Evolutionary conservation across 2,797 vertebrate species (phyloP).

Genomic region (Leucoraja ocellata): DNA sequence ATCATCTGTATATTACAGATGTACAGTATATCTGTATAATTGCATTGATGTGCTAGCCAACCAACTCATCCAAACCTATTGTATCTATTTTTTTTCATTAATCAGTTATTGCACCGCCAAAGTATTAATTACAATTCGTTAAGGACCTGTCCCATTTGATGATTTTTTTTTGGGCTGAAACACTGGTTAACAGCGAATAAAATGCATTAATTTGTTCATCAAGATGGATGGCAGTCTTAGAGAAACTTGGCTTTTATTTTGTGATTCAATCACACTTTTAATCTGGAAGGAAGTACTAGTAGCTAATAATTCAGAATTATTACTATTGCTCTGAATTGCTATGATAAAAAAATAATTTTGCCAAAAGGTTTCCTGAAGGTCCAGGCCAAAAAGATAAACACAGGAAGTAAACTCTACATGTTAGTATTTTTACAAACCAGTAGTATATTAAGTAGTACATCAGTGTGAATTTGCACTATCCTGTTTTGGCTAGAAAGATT

Average conservation of each 20-base stretch:
- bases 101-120: not conserved
- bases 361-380: not conserved
- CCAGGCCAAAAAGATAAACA: not conserved
- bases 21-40: not conserved
- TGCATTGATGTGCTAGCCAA: not conserved
- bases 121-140: too few relatives aligned
- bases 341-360: conserved; percentile 1
- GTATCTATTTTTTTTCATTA: not conserved
- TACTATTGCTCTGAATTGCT: not conserved
- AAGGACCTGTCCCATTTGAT: too few relatives aligned
- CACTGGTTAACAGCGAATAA: not conserved
- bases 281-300: not conserved
- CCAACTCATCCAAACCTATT: not conserved
- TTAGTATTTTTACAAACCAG: not conserved
- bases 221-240: not conserved
- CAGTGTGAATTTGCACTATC: not conserved
- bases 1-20: not conserved
- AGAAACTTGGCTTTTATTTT: not conserved
- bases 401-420: not conserved
- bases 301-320: not conserved
- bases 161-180: not conserved
- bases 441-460: not conserved
- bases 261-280: not conserved
- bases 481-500: not conserved
- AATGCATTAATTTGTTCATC: not conserved